Evolutionary conservation across 1,140 invertebrate species (phyloP).

Genomic region (Heliconius nattereri): DNA sequence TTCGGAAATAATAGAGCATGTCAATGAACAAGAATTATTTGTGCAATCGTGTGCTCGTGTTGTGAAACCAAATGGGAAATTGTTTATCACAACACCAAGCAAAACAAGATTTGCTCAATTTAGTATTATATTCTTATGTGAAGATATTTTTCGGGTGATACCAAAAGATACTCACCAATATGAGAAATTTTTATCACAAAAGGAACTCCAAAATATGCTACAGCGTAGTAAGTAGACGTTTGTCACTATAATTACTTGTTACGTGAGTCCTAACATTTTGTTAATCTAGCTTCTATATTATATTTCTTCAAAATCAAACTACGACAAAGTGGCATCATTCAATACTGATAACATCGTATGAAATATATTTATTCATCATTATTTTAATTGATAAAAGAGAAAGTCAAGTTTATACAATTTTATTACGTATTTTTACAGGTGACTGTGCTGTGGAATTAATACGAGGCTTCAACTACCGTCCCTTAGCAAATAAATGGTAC

Average conservation of each 20-base stretch:
- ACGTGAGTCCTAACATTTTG: too few species aligned
- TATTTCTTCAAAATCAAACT: too few species aligned
- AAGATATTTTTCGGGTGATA: slow-evolving; percentile 87
- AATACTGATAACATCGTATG: too few species aligned
- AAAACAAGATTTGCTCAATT: slow-evolving; percentile 89
- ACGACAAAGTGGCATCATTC: too few species aligned
- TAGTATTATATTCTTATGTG: slow-evolving; percentile 87
- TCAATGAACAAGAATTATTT: slow-evolving; percentile 87
- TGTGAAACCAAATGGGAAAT: slow-evolving; percentile 92
- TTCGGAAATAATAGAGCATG: slow-evolving; percentile 97
- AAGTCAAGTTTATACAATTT: too few species aligned
- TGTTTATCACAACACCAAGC: slow-evolving; percentile 97
- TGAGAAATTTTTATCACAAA: slow-evolving; percentile 92
- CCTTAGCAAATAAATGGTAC: slow-evolving; percentile 49
- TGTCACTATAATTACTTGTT: too few species aligned
- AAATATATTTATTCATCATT: too few species aligned
- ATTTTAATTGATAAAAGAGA: too few species aligned
- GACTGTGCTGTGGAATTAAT: slow-evolving; percentile 60
- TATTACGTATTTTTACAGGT: slow-evolving; percentile 50
- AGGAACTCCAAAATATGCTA: slow-evolving; percentile 84
- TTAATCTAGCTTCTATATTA: too few species aligned
- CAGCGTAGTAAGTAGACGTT: slow-evolving; percentile 62
- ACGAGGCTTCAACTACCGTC: slow-evolving; percentile 50
- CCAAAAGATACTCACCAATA: slow-evolving; percentile 95
- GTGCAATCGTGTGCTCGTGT: slow-evolving; percentile 86